phyloP scores from a whole-genome alignment of 2,888 invertebrate genomes.

The Sympetrum striolatum region DNA sequence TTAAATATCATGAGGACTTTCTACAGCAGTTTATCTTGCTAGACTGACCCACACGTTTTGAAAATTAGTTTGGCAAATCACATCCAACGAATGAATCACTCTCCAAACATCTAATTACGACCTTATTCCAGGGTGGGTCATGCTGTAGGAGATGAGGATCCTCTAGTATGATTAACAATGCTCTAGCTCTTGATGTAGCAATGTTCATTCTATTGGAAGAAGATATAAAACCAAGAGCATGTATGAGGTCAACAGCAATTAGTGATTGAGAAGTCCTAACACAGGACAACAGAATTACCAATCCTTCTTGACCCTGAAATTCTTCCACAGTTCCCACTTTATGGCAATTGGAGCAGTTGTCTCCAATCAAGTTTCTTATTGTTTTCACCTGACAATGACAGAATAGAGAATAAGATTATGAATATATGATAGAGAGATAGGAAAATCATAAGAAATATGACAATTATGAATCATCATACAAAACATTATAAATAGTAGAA shows the following conservation, averaged over 20 bases:
- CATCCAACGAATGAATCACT: constrained; percentile 75
- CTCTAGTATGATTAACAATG: no score
- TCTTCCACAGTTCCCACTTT: constrained; percentile 85
- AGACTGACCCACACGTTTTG: not conserved
- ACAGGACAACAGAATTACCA: constrained; percentile 76
- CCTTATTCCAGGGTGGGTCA: constrained; percentile 73
- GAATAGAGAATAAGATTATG: no score
- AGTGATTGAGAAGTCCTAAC: constrained; percentile 61
- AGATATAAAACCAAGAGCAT: no score
- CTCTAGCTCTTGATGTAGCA: no score
- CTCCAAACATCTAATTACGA: constrained; percentile 66
- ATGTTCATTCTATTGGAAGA: no score
- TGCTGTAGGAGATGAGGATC: constrained; percentile 75
- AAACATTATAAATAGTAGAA: no score
- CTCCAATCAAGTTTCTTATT: no score
- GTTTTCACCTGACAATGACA: constrained; percentile 67
- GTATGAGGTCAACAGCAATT: constrained; percentile 56
- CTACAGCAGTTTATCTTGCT: no score
- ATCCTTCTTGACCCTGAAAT: constrained; percentile 83
- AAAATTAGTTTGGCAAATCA: constrained; percentile 61
- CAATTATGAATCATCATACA: no score
- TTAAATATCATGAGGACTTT: no score
- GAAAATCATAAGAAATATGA: no score
- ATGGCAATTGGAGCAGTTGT: constrained; percentile 62
- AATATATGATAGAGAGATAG: no score